Base-by-base conservation (phyloP, 2,888 invertebrate species). In the Drepanosiphum platanoidis region DNA sequence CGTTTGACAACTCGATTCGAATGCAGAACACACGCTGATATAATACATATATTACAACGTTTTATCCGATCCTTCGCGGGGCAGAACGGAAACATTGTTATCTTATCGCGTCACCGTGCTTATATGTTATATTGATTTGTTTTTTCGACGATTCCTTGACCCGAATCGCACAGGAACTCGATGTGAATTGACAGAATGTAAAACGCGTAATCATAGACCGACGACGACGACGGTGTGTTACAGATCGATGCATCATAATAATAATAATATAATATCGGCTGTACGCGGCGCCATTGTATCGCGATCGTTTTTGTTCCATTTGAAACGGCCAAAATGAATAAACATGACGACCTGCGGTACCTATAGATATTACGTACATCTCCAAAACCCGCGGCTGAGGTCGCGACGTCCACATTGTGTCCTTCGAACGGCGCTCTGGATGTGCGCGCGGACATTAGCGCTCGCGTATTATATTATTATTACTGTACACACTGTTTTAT, bases 61-160 rank as follows among this genome's bases (percentile, higher is more conserved):
- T 36, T 70, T n/a, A 36, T 70, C 39, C 36, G 39, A 70, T 34
- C 46, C 46, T 74, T 52, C 34, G 34, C n/a, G 1, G n/a, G 34
- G 27, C n/a, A 36, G 22, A n/a, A 32, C n/a, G 72, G 9, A 22
- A 64, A 64, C 78, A 78, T 78, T 42, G 30, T 64, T 64, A 4
- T 78, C 30, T 64, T 42, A 78, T 78, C 64, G 42, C 78, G 78
- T 78, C 78, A 78, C 46, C 42, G 42, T 42, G 8, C 5, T 42
- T 11, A 42, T 5, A 9, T 5, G 11, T 11, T 68, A 22, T 68
- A 79, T 68, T 79, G 68, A 68, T 79, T 79, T 36, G 66, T 79
- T 79, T 68, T 52, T 79, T 46, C n/a, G n/a, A n/a, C n/a, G n/a
- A 42, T 79, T 79, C 79, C 79, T 79, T 79, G 79, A 79, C 79